A percentile compares a stretch with the other conserved stretches of the same genome.
phyloP scores from a whole-genome alignment of 23 tunicate genomes.

The Ascidia mentula region DNA sequence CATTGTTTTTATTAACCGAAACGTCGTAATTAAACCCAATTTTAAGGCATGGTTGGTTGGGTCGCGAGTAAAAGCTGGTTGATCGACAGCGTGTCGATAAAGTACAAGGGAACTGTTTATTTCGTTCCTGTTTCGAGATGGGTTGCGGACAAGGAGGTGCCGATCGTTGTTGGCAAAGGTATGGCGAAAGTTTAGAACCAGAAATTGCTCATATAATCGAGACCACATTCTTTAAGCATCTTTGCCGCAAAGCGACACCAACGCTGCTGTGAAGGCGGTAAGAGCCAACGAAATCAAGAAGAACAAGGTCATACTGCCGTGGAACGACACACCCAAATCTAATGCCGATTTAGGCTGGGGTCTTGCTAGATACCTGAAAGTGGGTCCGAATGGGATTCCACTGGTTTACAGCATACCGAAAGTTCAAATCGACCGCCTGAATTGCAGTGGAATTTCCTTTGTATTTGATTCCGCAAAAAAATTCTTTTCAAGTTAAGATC shows the following conservation, averaged over 20 bases:
- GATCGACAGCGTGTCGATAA: not conserved
- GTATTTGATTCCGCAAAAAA: not conserved
- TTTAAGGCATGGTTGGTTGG: not conserved
- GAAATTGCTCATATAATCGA: too few relatives aligned
- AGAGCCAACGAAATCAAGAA: conserved; percentile 14
- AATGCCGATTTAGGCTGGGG: conserved; percentile 23
- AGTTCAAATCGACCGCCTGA: not conserved
- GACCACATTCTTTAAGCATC: too few relatives aligned
- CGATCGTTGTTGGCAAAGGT: conserved; percentile 41
- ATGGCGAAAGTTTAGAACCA: not conserved
- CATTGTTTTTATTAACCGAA: too few relatives aligned
- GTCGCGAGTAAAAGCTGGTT: conserved; percentile 9
- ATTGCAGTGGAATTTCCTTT: not conserved
- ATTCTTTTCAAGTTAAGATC: not conserved
- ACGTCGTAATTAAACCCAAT: too few relatives aligned
- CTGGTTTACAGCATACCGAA: conserved; percentile 7
- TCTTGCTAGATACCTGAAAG: conserved; percentile 32
- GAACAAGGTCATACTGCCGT: not conserved
- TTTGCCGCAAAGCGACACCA: conserved; percentile 13
- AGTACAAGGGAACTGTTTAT: conserved; percentile 9
- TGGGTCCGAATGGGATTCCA: conserved; percentile 8
- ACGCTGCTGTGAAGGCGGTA: not conserved
- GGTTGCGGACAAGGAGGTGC: conserved; percentile 24
- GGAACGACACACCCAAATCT: conserved; percentile 21
- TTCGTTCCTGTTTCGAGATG: conserved; percentile 36